These are phyloP conservation scores for Bufotes viridis DNA, from an alignment of 2,797 vertebrate species.

Conservation along the genomic window DNA sequence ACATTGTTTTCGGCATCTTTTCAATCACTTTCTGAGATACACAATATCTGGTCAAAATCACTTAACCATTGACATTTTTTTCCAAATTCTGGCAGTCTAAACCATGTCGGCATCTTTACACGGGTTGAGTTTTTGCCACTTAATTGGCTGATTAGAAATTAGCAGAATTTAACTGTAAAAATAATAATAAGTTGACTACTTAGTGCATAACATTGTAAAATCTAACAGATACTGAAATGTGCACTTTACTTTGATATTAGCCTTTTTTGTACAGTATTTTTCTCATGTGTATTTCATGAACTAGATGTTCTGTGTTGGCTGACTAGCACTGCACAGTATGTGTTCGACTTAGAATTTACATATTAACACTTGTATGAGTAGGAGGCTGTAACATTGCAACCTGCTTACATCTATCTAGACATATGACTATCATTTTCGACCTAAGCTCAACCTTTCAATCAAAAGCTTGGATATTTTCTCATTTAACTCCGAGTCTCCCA, in stretches of 20 bases:
- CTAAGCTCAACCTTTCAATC: background rate
- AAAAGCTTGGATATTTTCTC: background rate
- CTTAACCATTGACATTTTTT: background rate
- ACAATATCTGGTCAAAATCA: background rate
- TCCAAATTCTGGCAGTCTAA: background rate
- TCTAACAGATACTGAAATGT: background rate
- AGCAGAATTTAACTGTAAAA: too few species aligned
- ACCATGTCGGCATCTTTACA: too few species aligned
- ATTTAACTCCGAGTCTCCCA: background rate
- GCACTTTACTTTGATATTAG: background rate
- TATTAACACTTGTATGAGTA: conserved; percentile 43
- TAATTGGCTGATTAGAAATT: too few species aligned
- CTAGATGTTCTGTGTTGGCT: conserved; percentile 23
- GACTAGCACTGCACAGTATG: conserved; percentile 33
- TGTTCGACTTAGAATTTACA: conserved; percentile 33
- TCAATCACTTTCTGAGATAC: background rate
- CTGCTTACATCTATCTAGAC: conserved; percentile 39
- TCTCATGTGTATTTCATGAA: conserved; percentile 7
- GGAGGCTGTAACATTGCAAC: conserved; percentile 39
- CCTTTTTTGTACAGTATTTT: background rate
- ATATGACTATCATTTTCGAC: conserved; percentile 34
- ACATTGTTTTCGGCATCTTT: background rate
- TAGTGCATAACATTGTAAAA: background rate
- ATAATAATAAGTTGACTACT: too few species aligned
- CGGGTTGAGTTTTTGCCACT: too few species aligned